phyloP scores from a whole-genome alignment of 2,888 invertebrate genomes.

The Pollenia griseotomentosa region DNA sequence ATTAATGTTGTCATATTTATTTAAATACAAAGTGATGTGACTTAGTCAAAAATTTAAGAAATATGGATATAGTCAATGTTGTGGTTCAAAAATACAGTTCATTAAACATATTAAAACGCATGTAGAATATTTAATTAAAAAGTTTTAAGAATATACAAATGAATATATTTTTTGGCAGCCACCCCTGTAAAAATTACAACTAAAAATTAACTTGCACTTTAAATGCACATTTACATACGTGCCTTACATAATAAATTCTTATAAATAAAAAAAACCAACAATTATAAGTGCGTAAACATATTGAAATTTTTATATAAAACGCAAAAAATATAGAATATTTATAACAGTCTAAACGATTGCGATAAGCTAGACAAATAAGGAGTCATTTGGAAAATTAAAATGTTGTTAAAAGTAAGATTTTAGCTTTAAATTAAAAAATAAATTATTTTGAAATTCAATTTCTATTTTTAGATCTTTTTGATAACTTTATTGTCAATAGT shows the following conservation, averaged over 20 bases:
- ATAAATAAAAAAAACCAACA: neutral
- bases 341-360: slow-evolving; percentile 56
- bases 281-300: slow-evolving; percentile 38
- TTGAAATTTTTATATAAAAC: slow-evolving; percentile 63
- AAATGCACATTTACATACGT: slow-evolving; percentile 53
- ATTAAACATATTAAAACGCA: slow-evolving; percentile 68
- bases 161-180: slow-evolving; percentile 65
- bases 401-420: slow-evolving; percentile 61
- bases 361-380: slow-evolving; percentile 40
- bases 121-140: slow-evolving; percentile 39
- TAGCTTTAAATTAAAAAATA: neutral
- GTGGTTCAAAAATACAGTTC: slow-evolving; percentile 66
- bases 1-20: slow-evolving; percentile 41
- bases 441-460: neutral
- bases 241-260: slow-evolving; percentile 51
- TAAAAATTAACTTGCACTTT: slow-evolving; percentile 40
- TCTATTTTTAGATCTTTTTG: slow-evolving; percentile 73
- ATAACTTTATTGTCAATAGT: slow-evolving; percentile 69
- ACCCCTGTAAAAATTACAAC: slow-evolving; percentile 47
- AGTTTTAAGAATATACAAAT: slow-evolving; percentile 44
- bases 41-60: slow-evolving; percentile 11
- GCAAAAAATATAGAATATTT: slow-evolving; percentile 59
- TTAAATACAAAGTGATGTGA: slow-evolving; percentile 17
- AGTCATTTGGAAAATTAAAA: slow-evolving; percentile 30
- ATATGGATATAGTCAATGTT: slow-evolving; percentile 43